phyloP scores from a whole-genome alignment of 2,113 vertebrate species.

The Oceanodroma tethys region DNA sequence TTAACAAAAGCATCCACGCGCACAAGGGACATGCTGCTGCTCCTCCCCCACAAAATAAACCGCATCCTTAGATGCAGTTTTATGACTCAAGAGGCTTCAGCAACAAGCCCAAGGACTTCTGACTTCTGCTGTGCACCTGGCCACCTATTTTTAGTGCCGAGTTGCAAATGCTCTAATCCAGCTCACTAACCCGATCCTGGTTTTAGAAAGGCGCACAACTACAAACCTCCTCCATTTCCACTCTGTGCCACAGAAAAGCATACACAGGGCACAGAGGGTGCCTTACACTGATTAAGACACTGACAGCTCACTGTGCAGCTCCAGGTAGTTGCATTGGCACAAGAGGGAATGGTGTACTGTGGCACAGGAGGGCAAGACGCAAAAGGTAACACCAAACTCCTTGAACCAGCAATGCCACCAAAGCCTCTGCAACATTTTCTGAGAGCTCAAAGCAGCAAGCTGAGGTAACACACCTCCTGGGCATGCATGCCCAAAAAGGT shows the following conservation, averaged over 20 bases:
- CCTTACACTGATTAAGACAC: background rate
- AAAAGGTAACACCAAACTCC: background rate
- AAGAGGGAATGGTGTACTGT: accelerated
- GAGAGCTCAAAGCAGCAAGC: background rate
- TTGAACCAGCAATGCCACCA: accelerated
- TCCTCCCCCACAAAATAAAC: background rate
- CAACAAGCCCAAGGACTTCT: background rate
- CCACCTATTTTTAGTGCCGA: background rate
- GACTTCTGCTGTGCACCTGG: background rate
- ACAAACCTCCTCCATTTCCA: background rate
- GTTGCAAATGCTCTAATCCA: background rate
- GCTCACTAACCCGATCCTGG: background rate
- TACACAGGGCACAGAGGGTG: accelerated
- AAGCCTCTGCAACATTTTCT: background rate
- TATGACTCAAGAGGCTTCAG: background rate
- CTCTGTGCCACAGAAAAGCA: background rate
- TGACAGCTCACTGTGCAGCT: accelerated
- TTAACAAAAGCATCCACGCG: background rate
- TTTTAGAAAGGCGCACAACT: background rate
- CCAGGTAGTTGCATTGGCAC: accelerated
- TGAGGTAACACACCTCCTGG: accelerated
- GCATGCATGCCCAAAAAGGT: accelerated
- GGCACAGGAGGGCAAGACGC: background rate
- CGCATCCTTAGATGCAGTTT: background rate
- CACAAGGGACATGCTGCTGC: background rate